Evolutionary conservation across 2,888 invertebrate species (phyloP), one percentile per base, ranked within the genome.

Genomic region (Calephelis perditalis): DNA sequence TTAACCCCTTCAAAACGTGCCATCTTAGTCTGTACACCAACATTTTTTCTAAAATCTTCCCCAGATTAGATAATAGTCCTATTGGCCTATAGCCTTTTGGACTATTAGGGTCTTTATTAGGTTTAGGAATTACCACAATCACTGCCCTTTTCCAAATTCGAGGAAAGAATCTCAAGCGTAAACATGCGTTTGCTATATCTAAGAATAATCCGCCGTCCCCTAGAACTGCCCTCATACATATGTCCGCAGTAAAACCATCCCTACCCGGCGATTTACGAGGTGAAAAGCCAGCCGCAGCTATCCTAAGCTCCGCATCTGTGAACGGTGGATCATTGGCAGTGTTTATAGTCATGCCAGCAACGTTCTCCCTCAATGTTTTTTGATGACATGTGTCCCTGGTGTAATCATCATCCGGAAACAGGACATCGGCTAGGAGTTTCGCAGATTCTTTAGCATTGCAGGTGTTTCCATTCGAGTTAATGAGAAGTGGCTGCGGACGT

Each of bases 121-220:
- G 57, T 54, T 69, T 69, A 5, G 63, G 60, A 7, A 69, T 57
- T 3, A 62, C 49, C 9, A 56, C 57, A 35, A 69, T 63, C 9
- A 54, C 59, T 3, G 64, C 66, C 8, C 36, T 5, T 40, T 68
- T 68, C 69, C 69, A 68, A 3, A 8, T 7, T 40, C 15, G 12
- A 11, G 49, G 52, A 37, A 49, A 58, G 6, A 10, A 57, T 6
- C 62, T 64, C n/a, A 68, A 61, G 58, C 2, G 4, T 66, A 15
- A 15, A 15, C 15, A 15, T 15, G 15, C 15, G 1, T 15, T 15
- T 15, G 15, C 15, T 15, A 15, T 12, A 6, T 45, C 55, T 44
- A 63, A 52, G 10, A 67, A 59, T 9, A 57, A 2, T 1, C 26
- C 46, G 5, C 61, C 56, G 47, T 62, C 44, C n/a, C 6, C n/a